phyloP scores from a whole-genome alignment of 2,888 invertebrate species.

The Lapara coniferarum region DNA sequence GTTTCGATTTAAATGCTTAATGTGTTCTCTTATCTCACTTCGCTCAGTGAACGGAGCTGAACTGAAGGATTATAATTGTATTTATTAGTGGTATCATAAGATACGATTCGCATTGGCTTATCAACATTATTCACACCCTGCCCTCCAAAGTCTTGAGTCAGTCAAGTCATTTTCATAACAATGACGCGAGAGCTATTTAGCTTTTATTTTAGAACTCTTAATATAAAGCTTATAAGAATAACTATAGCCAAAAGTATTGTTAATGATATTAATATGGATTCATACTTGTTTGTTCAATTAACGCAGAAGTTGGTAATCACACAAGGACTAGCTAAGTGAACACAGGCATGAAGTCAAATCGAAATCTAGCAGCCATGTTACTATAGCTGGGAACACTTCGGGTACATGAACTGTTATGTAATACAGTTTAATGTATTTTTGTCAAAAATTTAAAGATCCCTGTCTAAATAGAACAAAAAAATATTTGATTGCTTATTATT shows the following conservation, averaged over 20 bases:
- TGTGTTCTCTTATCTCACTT: constrained; percentile 24
- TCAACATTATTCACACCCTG: neutral
- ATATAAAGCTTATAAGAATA: too few species aligned
- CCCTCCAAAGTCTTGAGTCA: too few species aligned
- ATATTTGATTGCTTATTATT: too few species aligned
- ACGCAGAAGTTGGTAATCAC: neutral
- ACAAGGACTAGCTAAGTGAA: neutral
- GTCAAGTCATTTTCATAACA: too few species aligned
- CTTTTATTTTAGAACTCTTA: too few species aligned
- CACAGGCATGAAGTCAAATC: constrained; percentile 11
- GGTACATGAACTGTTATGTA: too few species aligned
- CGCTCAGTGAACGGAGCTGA: constrained; percentile 3
- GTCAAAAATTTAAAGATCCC: too few species aligned
- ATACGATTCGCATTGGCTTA: neutral
- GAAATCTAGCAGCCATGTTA: neutral
- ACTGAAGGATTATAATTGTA: neutral
- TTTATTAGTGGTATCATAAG: neutral
- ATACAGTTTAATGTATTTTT: too few species aligned
- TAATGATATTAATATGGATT: too few species aligned
- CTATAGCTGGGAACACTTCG: neutral
- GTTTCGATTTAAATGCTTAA: constrained; percentile 26
- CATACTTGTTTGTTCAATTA: neutral
- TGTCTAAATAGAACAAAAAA: too few species aligned
- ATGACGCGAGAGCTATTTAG: too few species aligned
- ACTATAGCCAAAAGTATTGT: too few species aligned